Conservation (phyloP, 2,888 invertebrate genomes). For the Oasisia sp. region DNA sequence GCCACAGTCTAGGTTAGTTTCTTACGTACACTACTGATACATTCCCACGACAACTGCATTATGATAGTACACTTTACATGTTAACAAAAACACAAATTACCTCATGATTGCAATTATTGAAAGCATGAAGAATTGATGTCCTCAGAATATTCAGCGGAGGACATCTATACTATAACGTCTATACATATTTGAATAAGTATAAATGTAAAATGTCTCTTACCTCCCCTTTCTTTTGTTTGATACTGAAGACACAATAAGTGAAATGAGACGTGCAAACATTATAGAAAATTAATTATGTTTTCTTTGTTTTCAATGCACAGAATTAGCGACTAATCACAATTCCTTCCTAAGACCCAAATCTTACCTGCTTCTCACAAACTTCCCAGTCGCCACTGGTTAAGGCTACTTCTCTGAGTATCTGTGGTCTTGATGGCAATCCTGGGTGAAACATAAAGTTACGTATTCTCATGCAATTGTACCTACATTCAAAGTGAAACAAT, state of each 20-base stretch:
- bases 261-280: not conserved
- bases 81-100: too few relatives aligned
- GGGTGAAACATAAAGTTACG: not conserved
- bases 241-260: not conserved
- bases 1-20: not conserved
- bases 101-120: too few relatives aligned
- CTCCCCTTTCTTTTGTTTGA: not conserved
- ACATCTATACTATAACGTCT: too few relatives aligned
- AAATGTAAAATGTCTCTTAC: not conserved
- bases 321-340: not conserved
- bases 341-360: not conserved
- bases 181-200: not conserved
- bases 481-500: not conserved
- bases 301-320: not conserved
- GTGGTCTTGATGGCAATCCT: not conserved
- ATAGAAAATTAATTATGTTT: not conserved
- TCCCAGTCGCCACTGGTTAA: conserved; percentile 95
- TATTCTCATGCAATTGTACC: not conserved
- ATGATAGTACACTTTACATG: not conserved
- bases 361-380: conserved; percentile 75
- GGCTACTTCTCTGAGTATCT: conserved; percentile 62
- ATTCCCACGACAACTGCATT: not conserved
- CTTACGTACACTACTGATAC: not conserved
- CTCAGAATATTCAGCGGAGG: too few relatives aligned
- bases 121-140: too few relatives aligned